A percentile compares a stretch with the other conserved stretches of the same genome.
These are phyloP conservation scores for Aurelia sp. DNA, from an alignment of 30 jellyfish, hydroid and myxozoan species.

Conservation along the genomic window DNA sequence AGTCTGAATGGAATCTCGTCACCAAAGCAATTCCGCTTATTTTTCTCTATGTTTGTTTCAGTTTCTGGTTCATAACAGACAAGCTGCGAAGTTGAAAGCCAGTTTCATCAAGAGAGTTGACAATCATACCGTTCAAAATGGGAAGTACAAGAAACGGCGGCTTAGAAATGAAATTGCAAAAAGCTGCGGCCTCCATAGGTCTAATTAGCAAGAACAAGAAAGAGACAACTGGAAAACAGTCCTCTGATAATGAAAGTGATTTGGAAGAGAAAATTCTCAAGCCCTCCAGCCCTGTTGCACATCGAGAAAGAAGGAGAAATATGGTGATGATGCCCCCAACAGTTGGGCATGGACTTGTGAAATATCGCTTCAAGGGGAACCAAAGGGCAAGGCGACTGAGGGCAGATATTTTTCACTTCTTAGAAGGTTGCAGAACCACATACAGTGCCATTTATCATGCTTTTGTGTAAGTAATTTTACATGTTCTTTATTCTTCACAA, in stretches of 20 bases:
- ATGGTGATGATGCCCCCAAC: conserved; percentile 20
- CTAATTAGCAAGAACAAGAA: conserved; percentile 4
- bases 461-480: conserved; percentile 50
- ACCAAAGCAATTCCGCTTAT: no score
- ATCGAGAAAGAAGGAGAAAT: not conserved
- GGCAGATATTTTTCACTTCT: conserved; percentile 61
- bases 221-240: conserved; percentile 7
- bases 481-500: no score
- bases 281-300: conserved; percentile 51
- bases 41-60: no score
- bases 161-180: conserved; percentile 37
- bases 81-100: not conserved
- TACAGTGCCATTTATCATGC: conserved; percentile 57
- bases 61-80: no score
- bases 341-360: conserved; percentile 21
- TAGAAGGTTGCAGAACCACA: conserved; percentile 65
- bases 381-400: conserved; percentile 62
- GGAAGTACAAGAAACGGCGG: conserved; percentile 62
- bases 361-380: conserved; percentile 16
- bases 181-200: conserved; percentile 52
- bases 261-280: conserved; percentile 50
- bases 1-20: no score
- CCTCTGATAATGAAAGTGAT: conserved; percentile 40
- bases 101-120: conserved; percentile 11
- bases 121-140: not conserved